phyloP scores from a whole-genome alignment of 2,113 vertebrate genomes.

The Tupaia chinensis region DNA sequence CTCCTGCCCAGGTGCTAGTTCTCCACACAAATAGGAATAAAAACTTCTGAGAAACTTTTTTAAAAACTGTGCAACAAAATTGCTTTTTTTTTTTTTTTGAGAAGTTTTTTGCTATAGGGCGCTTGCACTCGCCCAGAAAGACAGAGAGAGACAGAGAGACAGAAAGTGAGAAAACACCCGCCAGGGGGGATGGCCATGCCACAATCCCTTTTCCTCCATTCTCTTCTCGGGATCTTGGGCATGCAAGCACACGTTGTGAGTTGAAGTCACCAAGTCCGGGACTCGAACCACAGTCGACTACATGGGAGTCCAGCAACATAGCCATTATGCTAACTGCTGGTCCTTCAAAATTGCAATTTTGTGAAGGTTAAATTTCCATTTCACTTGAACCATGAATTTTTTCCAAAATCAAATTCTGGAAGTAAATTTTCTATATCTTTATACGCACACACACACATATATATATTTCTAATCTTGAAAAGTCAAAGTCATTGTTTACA shows the following conservation, averaged over 20 bases:
- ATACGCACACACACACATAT: background rate
- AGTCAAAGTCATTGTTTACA: constrained; percentile 77
- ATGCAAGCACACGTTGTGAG: too few species aligned
- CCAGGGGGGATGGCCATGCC: too few species aligned
- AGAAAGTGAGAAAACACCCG: too few species aligned
- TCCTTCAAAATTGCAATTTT: background rate
- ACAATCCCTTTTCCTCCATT: too few species aligned
- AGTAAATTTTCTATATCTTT: background rate
- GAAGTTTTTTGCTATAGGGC: too few species aligned
- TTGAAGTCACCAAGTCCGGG: too few species aligned
- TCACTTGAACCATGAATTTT: background rate
- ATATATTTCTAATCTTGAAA: constrained; percentile 51
- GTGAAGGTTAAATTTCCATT: background rate
- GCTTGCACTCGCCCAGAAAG: too few species aligned
- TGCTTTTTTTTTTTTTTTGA: background rate
- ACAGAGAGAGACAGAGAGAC: too few species aligned
- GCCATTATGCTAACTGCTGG: too few species aligned
- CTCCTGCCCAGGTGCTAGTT: background rate
- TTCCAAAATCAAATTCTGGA: constrained; percentile 19
- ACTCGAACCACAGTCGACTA: too few species aligned
- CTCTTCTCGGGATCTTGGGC: too few species aligned
- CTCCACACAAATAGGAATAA: background rate
- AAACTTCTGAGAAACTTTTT: background rate
- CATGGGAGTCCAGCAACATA: too few species aligned
- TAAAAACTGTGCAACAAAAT: background rate